A percentile compares a stretch with the other conserved stretches of the same genome.
These are phyloP conservation scores for Troilus luridus DNA, from an alignment of 2,888 invertebrate species.

Conservation along the genomic window DNA sequence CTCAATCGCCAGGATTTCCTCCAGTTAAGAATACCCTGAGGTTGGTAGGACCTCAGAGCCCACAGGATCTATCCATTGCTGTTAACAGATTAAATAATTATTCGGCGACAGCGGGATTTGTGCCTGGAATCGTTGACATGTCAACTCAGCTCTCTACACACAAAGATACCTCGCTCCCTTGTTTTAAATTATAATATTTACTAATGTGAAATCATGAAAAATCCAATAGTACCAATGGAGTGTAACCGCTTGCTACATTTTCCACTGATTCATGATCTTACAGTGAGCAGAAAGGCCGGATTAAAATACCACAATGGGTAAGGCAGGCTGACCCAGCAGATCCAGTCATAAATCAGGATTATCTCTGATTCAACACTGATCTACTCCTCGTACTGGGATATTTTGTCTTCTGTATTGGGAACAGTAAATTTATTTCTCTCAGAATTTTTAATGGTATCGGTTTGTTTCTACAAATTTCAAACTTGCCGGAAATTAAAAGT, in stretches of 20 bases:
- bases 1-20: too few relatives aligned
- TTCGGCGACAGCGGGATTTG: too few relatives aligned
- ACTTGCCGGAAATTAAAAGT: not conserved
- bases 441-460: not conserved
- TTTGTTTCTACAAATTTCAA: not conserved
- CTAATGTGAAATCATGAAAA: too few relatives aligned
- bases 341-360: constrained; percentile 32
- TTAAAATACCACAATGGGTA: constrained; percentile 17
- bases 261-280: constrained; percentile 1
- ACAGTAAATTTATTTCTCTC: not conserved
- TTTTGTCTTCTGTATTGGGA: constrained; percentile 4
- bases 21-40: too few relatives aligned
- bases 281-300: not conserved
- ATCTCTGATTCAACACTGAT: constrained; percentile 28
- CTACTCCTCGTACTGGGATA: not conserved
- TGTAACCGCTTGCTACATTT: not conserved
- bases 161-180: too few relatives aligned
- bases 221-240: not conserved
- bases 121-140: too few relatives aligned
- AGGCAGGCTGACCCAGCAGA: not conserved
- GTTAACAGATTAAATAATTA: too few relatives aligned
- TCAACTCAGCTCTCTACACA: too few relatives aligned
- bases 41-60: too few relatives aligned
- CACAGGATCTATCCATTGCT: too few relatives aligned
- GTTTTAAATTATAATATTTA: too few relatives aligned